A percentile compares a stretch with the other conserved stretches of the same genome.
Conservation (phyloP, 1,140 invertebrate genomes). For the Anastatus disparis region DNA sequence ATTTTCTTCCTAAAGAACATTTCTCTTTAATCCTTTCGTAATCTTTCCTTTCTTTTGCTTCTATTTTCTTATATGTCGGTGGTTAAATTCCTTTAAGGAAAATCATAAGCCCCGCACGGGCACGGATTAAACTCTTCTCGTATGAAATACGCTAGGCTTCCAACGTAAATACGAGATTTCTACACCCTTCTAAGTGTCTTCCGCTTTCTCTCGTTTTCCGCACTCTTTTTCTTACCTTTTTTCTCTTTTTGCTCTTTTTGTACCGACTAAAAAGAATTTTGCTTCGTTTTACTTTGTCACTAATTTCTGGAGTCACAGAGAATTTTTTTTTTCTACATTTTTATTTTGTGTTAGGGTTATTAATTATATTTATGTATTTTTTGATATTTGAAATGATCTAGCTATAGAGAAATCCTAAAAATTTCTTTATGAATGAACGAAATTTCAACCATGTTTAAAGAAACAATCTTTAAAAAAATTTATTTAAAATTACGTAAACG, state of each 20-base stretch:
- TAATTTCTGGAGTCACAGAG: background rate
- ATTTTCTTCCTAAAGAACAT: no score
- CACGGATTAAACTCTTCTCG: constrained; percentile 32
- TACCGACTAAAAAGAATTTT: background rate
- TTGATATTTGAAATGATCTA: no score
- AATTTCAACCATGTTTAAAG: no score
- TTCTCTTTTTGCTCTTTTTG: background rate
- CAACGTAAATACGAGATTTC: background rate
- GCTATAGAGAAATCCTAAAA: no score
- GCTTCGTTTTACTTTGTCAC: background rate
- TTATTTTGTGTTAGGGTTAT: no score
- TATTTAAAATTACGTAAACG: no score
- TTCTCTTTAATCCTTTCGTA: background rate
- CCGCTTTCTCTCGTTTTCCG: background rate
- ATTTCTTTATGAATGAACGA: no score
- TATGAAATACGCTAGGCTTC: no score
- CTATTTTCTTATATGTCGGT: background rate
- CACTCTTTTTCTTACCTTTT: background rate
- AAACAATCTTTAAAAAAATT: no score
- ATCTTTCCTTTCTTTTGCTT: background rate
- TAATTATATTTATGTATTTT: no score
- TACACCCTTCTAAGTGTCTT: background rate
- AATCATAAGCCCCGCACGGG: constrained; percentile 47
- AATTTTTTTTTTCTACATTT: constrained; percentile 3
- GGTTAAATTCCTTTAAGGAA: constrained; percentile 44